Base-by-base conservation (phyloP, 2,888 invertebrate genomes). In the Galerucella nymphaeae region DNA sequence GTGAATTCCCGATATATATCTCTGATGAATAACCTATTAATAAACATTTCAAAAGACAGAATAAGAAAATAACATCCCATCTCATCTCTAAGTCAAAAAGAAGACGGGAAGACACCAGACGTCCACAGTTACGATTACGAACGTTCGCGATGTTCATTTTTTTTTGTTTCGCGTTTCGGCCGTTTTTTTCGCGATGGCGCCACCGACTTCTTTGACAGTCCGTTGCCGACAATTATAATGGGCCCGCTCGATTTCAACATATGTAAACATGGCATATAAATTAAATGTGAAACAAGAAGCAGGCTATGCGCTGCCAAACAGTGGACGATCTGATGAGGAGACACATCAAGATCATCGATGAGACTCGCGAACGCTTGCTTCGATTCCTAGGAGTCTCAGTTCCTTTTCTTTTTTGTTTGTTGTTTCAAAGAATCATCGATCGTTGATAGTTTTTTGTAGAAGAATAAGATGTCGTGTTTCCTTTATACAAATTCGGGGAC, bases 241-340 rank as follows among this genome's bases (percentile, higher is more conserved):
- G 83, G 83, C 83, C 83, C 83, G 82, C 76, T 79, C 82, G 80
- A 78, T 81, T 81, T 82, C 83, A 80, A 85, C 85, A 85, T 84
- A 84, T 85, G 85, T 85, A 85, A 84, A 85, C 85, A 84, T 83
- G 83, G 82, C 83, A 82, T 83, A 85, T 85, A 85, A 85, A 85
- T 85, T 85, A 84, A 83, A 83, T 77, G 78, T 75, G 73, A 74
- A 76, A 75, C 77, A 77, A 74, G 75, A 71, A 70, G 66, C 67
- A 45, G 71, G 71, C 71, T 66, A 71, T 71, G 62, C 70, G 55
- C 68, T 53, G 53, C 68, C 72, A 42, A 58, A 66, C 62, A 50
- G 71, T 71, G 69, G 72, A 65, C 75, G 75, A 76, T 76, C 74
- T 65, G 80, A 79, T 77, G 76, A 69, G 71, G 74, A 69, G 71